Percentiles rank a stretch among this genome's conserved stretches.
Evolutionary conservation across 2,888 invertebrate species (phyloP).

Genomic region (Caenorhabditis imperialis): DNA sequence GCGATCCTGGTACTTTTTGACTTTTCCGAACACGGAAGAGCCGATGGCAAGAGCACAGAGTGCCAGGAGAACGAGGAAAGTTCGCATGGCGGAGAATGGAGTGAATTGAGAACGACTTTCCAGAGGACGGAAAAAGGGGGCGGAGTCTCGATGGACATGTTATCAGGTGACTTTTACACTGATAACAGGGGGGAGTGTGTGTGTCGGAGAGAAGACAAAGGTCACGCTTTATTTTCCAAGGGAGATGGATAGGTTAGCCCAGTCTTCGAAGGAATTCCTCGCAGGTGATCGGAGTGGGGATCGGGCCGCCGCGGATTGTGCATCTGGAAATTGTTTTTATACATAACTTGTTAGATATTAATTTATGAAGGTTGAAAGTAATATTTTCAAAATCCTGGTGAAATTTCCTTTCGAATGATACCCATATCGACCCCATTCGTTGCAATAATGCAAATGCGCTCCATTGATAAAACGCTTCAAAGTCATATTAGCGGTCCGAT

Average conservation of each 20-base stretch:
- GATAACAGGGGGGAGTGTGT: no score
- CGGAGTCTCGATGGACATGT: conserved; percentile 37
- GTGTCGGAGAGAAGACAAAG: no score
- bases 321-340: conserved; percentile 18
- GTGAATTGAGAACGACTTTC: conserved; percentile 1
- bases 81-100: conserved; percentile 18
- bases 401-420: no score
- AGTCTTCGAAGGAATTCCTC: conserved; percentile 24
- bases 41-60: conserved; percentile 33
- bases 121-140: conserved; percentile 11
- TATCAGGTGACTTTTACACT: conserved; percentile 41
- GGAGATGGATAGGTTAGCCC: not conserved
- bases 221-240: conserved; percentile 3
- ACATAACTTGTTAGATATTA: no score
- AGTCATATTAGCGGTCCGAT: no score
- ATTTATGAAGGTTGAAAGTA: no score
- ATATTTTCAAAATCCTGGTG: no score
- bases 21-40: conserved; percentile 27
- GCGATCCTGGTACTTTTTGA: conserved; percentile 30
- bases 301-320: conserved; percentile 6
- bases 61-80: conserved; percentile 40
- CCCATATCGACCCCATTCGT: no score
- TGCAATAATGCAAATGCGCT: no score
- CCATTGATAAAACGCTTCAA: no score
- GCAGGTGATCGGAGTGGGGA: conserved; percentile 12